Base-by-base conservation (phyloP, 2,888 invertebrate genomes). In the Amiota communis region DNA sequence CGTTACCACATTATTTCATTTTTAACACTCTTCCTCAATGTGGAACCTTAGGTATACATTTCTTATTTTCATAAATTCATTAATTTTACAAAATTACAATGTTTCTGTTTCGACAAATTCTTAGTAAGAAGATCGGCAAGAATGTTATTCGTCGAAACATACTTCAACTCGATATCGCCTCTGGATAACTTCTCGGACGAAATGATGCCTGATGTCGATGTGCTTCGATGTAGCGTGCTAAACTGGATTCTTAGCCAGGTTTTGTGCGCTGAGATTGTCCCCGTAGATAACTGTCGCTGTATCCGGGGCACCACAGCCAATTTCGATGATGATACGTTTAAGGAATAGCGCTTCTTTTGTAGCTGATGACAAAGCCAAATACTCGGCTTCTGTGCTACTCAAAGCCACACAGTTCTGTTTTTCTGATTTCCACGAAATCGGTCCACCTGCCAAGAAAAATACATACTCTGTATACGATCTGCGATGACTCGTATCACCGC, bases 381-480 rank as follows among this genome's bases (percentile, higher is more conserved):
- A 59, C 11, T 59, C 59, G 11, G 61, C 36, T 17, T 63, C 12
- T 59, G 17, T 59, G 59, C 61, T 23, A 20, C 61, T 63, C 61
- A 63, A 36, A 12, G 36, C 36, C 15, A 63, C 61, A 36, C 11
- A 36, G 23, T 36, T 12, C 23, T 63, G 23, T 23, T n/a, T n/a
- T n/a, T n/a, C n/a, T n/a, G n/a, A n/a, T n/a, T n/a, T n/a, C n/a
- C n/a, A n/a, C n/a, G n/a, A n/a, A n/a, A n/a, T n/a, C n/a, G n/a
- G n/a, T n/a, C n/a, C n/a, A n/a, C n/a, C n/a, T n/a, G n/a, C n/a
- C n/a, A n/a, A n/a, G n/a, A n/a, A n/a, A n/a, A n/a, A n/a, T n/a
- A n/a, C n/a, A n/a, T n/a, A n/a, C n/a, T n/a, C n/a, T n/a, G n/a
- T n/a, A n/a, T n/a, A n/a, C n/a, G n/a, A n/a, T n/a, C n/a, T n/a